These are phyloP conservation scores for Lasioglossum marginatum DNA, from an alignment of 2,888 invertebrate genomes.

Conservation along the genomic window DNA sequence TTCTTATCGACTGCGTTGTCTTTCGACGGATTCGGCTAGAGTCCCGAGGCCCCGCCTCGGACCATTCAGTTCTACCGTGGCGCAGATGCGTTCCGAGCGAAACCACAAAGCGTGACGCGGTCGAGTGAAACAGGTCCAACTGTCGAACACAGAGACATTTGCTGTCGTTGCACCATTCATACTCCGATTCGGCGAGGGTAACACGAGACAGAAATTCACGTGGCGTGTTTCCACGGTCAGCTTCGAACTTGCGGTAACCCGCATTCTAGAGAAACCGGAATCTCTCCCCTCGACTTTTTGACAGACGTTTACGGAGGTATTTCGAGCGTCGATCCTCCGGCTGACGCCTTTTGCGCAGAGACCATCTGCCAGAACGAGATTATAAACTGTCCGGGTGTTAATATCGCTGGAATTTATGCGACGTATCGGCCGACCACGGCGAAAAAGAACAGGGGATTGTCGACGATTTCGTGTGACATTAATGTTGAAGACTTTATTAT, in stretches of 20 bases:
- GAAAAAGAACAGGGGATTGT: neutral
- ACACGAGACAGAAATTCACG: conserved; percentile 37
- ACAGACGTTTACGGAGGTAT: conserved; percentile 23
- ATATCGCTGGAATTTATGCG: conserved; percentile 20
- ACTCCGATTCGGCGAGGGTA: neutral
- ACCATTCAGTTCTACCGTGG: neutral
- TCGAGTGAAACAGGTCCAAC: neutral
- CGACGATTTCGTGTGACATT: neutral
- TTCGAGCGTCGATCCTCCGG: neutral
- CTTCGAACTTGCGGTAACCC: conserved; percentile 35
- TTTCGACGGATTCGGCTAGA: neutral
- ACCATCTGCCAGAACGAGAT: conserved; percentile 2
- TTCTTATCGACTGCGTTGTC: neutral
- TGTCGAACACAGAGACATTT: conserved; percentile 7
- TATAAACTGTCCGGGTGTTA: conserved; percentile 1
- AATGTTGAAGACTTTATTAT: conserved; percentile 6
- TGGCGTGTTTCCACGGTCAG: conserved; percentile 17
- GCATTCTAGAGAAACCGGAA: conserved; percentile 55
- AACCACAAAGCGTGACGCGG: neutral
- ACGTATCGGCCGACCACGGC: neutral
- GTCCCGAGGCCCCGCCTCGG: neutral
- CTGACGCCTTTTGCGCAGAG: neutral
- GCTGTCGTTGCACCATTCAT: conserved; percentile 25
- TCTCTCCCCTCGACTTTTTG: conserved; percentile 34
- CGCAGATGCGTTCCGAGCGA: neutral